Evolutionary conservation across 2,797 vertebrate species (phyloP), one percentile per base, ranked within the genome.

Genomic region (Sarcophilus harrisii): DNA sequence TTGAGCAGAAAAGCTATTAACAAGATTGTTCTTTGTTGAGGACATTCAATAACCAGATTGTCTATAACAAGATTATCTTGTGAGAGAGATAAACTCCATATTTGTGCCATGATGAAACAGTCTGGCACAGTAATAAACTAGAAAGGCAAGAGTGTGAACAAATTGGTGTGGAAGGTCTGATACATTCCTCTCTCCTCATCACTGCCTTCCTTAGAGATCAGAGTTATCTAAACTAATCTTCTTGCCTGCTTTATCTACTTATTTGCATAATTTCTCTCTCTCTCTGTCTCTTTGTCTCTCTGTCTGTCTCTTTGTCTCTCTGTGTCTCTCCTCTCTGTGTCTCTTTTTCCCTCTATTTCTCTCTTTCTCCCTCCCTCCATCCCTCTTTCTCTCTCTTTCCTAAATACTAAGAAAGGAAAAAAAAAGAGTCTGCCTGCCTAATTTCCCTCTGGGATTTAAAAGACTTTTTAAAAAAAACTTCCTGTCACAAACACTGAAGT

Each of bases 1-100:
- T 96, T 95, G 96, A 98, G 92, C 94, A 98, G 95, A 96, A 92
- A 95, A 98, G 60, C 52, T 97, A 97, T 97, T 98, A 98, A 98
- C 90, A 96, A 98, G 90, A 96, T 97, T 97, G 87, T 96, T 98
- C 92, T 98, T 97, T 32, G 1, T 95, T 29, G 54, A 98, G 95
- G 95, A 96, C 94, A 94, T 96, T 97, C 97, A 97, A 96, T 96
- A 98, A 98, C 92, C 95, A 97, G 94, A 98, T 98, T 92, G 3
- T 97, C 96, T 96, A 92, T 95, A 98, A 97, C 57, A 98, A 97
- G 95, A 98, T 98, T 97, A 97, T 98, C 90, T 97, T 29, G 0
- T 0, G 0, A 96, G 92, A 97, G 93, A 97, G 73, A 96, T n/a
- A 98, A 98, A 96, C 30, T 93, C 91, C 95, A 94, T 49, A 8